phyloP scores from a whole-genome alignment of 2,888 invertebrate genomes.

The Agapostemon virescens region DNA sequence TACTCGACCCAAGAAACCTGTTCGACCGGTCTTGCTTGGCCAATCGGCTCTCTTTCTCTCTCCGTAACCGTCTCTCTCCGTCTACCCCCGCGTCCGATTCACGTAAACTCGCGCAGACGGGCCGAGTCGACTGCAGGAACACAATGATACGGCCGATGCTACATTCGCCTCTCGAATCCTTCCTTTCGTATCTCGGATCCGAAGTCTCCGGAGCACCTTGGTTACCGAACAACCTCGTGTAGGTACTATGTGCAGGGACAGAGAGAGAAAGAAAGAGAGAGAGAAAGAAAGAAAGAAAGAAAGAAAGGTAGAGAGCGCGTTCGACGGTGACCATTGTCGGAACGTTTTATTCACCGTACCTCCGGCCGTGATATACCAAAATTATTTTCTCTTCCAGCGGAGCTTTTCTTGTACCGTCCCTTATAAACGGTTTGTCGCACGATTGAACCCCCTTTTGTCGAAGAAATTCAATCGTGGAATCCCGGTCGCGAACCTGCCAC shows the following conservation, averaged over 20 bases:
- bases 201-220: slow-evolving; percentile 40
- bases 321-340: slow-evolving; percentile 6
- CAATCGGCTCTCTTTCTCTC: slow-evolving; percentile 61
- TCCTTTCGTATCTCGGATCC: slow-evolving; percentile 50
- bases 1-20: slow-evolving; percentile 77
- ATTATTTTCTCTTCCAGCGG: not conserved
- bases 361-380: not conserved
- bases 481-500: not conserved
- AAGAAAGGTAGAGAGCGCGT: too few species aligned
- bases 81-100: slow-evolving; percentile 62
- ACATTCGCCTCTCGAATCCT: slow-evolving; percentile 54
- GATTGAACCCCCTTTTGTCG: not conserved
- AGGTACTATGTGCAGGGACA: slow-evolving; percentile 13
- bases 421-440: not conserved
- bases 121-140: slow-evolving; percentile 43
- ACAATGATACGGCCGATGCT: slow-evolving; percentile 52
- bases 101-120: slow-evolving; percentile 59
- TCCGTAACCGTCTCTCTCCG: slow-evolving; percentile 36
- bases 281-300: too few species aligned
- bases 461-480: not conserved
- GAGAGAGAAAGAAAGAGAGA: not conserved
- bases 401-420: not conserved
- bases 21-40: slow-evolving; percentile 76
- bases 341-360: not conserved
- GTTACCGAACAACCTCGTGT: slow-evolving; percentile 29